phyloP scores from a whole-genome alignment of 2,113 vertebrate species.

The Vicugna pacos region DNA sequence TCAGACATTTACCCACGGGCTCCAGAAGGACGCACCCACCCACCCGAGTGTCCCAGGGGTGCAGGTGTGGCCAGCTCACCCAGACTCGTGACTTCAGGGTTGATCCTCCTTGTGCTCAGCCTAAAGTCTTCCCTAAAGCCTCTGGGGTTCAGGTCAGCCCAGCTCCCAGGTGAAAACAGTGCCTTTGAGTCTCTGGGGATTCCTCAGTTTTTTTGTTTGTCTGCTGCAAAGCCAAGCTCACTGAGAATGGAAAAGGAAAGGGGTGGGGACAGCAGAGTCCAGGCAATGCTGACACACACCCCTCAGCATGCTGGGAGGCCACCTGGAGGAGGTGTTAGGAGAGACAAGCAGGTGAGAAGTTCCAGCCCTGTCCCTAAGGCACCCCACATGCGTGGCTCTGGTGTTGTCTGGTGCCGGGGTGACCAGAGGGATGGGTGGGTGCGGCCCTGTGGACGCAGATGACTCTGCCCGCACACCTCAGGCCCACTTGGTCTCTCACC shows the following conservation, averaged over 20 bases:
- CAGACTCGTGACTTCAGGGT: background rate
- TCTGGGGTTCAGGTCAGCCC: background rate
- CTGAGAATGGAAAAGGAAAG: background rate
- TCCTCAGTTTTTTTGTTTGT: background rate
- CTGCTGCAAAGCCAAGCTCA: background rate
- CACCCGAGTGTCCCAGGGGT: background rate
- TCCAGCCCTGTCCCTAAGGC: background rate
- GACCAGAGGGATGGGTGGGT: background rate
- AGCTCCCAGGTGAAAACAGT: background rate
- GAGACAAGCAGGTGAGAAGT: background rate
- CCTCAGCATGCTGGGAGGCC: background rate
- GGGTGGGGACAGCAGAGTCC: background rate
- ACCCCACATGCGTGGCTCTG: background rate
- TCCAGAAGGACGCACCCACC: background rate
- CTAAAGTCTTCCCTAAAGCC: background rate
- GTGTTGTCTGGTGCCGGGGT: background rate
- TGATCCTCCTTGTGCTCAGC: accelerated
- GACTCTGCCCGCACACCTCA: background rate
- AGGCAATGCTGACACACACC: background rate
- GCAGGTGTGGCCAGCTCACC: background rate
- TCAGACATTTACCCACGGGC: background rate
- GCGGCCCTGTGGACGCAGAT: background rate
- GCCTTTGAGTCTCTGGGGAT: background rate
- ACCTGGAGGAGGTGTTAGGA: background rate
- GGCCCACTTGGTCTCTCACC: background rate